Evolutionary conservation across 1,140 invertebrate genomes (phyloP), one percentile per base, ranked within the genome.

Genomic region (Potamilus streckersoni): DNA sequence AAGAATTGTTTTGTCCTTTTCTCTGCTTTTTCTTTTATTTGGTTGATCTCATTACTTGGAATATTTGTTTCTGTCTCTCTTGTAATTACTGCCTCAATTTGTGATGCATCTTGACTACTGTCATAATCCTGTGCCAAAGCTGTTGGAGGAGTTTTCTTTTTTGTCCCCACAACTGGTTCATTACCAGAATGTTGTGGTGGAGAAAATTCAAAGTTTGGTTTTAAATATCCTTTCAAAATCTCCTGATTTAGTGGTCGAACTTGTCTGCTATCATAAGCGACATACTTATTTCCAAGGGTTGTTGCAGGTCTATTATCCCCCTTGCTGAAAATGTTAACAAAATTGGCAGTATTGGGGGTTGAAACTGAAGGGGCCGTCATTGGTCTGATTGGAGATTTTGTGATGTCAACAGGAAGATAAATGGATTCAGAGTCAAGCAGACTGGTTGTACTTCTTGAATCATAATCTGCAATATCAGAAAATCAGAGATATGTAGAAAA

Each of bases 371-470:
- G 83, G n/a, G 85, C 81, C 15, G 84, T 84, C 74, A 79, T 83
- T 62, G 83, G 81, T 62, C 83, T 70, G 58, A 71, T 79, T 17
- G 82, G 82, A 23, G 80, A 78, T 66, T 76, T 79, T 70, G 79
- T 79, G 20, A 74, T 71, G 49, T 80, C 80, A 55, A 88, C 59
- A 38, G 86, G 86, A 20, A 88, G 73, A 70, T 87, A 85, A n/a
- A 84, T 83, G 19, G 86, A 84, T 31, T 88, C 87, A 27, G 86
- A 87, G 17, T 87, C 83, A 71, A 89, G 75, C 57, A 84, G 73
- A 76, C 85, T 87, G 19, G 79, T 75, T 60, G 79, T 80, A 63
- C 83, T 85, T 73, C 72, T 81, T n/a, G 78, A 74, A 56, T 87
- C 83, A 81, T 68, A 83, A 77, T 85, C 85, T 87, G 72, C 58